Percentiles rank a stretch among this genome's conserved stretches.
These are phyloP conservation scores for Eristalis arbustorum DNA, from an alignment of 2,888 invertebrate genomes.

Conservation along the genomic window DNA sequence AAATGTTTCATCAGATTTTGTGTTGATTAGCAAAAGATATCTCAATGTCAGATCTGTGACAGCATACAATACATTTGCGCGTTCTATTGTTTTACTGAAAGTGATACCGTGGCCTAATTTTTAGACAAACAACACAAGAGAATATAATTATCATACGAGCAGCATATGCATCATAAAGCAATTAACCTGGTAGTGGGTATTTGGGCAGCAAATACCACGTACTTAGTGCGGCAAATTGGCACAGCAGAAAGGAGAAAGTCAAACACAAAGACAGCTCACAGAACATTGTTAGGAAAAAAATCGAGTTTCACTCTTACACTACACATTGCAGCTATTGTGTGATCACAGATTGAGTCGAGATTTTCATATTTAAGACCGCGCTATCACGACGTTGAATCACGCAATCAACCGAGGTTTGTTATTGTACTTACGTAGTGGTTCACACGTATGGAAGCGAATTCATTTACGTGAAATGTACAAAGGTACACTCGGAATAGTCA, in stretches of 20 bases:
- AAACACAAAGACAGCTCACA: slow-evolving; percentile 16
- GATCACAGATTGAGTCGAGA: not conserved
- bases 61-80: not conserved
- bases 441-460: slow-evolving; percentile 1
- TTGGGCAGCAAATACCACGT: not conserved
- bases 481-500: not conserved
- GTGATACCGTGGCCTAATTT: not conserved
- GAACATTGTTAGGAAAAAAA: slow-evolving; percentile 10
- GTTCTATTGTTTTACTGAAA: not conserved
- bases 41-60: not conserved
- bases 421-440: not conserved
- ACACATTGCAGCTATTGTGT: not conserved
- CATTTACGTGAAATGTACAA: not conserved
- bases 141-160: not conserved
- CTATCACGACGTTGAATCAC: not conserved
- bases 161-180: not conserved
- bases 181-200: not conserved
- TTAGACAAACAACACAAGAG: not conserved
- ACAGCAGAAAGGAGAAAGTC: slow-evolving; percentile 1
- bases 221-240: not conserved
- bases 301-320: slow-evolving; percentile 7
- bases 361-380: too few relatives aligned
- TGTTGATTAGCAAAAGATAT: not conserved
- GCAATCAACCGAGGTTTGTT: not conserved
- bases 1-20: not conserved